Percentiles rank a stretch among this genome's conserved stretches.
Conservation (phyloP, 2,113 vertebrate species). For the Glaucomys volans region DNA sequence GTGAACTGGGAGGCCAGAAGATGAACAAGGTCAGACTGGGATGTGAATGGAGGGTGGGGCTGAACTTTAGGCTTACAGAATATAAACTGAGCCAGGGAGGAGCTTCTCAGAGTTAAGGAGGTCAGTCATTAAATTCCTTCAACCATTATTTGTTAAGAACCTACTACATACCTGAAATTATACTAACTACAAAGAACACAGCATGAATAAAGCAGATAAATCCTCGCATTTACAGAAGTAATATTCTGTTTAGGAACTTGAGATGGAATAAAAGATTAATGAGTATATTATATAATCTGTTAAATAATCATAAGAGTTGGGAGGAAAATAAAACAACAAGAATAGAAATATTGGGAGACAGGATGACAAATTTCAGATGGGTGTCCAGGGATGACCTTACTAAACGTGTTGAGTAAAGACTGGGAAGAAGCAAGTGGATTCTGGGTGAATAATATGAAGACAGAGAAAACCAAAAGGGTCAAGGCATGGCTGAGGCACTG, state of each 20-base stretch:
- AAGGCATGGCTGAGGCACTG: not conserved
- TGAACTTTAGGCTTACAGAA: not conserved
- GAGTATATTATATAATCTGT: slow-evolving; percentile 7
- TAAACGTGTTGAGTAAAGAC: not conserved
- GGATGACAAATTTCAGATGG: not conserved
- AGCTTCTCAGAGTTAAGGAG: accelerated
- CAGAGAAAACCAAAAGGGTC: not conserved
- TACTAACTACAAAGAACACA: not conserved
- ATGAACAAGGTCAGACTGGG: not conserved
- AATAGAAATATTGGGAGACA: not conserved
- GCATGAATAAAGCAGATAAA: not conserved
- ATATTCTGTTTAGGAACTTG: not conserved
- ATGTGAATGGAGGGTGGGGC: too few relatives aligned
- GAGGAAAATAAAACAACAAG: not conserved
- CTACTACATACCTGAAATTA: too few relatives aligned
- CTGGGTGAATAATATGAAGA: not conserved
- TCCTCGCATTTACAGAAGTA: not conserved
- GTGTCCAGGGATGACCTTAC: not conserved
- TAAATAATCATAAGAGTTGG: slow-evolving; percentile 19
- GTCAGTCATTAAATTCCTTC: not conserved
- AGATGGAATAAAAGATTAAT: not conserved
- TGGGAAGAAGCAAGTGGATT: not conserved
- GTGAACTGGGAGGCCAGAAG: not conserved
- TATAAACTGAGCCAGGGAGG: not conserved
- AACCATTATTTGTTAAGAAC: not conserved